Base-by-base conservation (phyloP, 2,113 vertebrate species). In the Aramus guarauna region DNA sequence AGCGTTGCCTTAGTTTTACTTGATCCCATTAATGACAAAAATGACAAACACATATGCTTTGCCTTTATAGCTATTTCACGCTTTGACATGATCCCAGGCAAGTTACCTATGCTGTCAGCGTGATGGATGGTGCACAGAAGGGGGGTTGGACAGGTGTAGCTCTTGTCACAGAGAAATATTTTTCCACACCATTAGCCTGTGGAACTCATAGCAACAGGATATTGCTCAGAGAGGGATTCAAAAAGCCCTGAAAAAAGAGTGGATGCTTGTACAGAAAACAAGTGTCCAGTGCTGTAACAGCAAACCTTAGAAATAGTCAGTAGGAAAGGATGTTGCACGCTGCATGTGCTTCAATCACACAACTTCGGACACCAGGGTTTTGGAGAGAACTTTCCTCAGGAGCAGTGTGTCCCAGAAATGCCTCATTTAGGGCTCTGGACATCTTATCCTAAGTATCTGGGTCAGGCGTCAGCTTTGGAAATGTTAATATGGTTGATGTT, bases 21-120 rank as follows among this genome's bases (percentile, higher is more conserved):
- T 95, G 96, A 96, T 96, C 92, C 95, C 69, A 85, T 87, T 94
- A 92, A 94, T 79, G 89, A 92, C 93, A 97, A 91, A 94, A 81
- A 85, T 94, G 92, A 92, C 95, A 95, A 95, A 95, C 95, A 95
- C 94, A 87, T 89, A 94, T 50, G 86, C 71, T 75, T 95, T 95
- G 92, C 94, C 86, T 97, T 97, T 95, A 95, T 96, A 94, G 95
- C 95, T 96, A 96, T 94, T 97, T 96, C 95, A 95, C 53, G 69
- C 95, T 94, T 94, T 94, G 94, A 92, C 96, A 94, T 95, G 92
- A 95, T 96, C 91, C 91, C 1, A 2, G 91, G 91, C 91, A 90
- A 85, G 95, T 94, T 95, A 96, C 96, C 97, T 97, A 72, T 60
- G 92, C 95, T 96, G 91, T 96, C 96, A 94, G 80, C 0, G 7